phyloP scores from a whole-genome alignment of 2,888 invertebrate species.

The Drosophila fungiperda region DNA sequence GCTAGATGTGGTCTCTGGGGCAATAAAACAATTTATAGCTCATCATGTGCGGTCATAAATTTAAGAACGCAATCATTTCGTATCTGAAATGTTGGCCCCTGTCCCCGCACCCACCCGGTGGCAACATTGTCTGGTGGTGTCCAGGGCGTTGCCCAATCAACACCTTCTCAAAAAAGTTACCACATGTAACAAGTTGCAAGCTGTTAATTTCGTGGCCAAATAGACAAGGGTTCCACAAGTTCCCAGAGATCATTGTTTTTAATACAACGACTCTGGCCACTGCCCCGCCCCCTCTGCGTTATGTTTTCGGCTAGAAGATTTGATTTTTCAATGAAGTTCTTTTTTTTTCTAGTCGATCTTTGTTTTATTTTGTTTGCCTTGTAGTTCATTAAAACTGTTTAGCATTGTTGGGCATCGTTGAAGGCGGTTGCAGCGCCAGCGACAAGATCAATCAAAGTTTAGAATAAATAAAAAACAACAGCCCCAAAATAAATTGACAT shows the following conservation, averaged over 20 bases:
- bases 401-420: constrained; percentile 65
- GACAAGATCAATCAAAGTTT: constrained; percentile 34
- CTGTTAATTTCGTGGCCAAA: constrained; percentile 74
- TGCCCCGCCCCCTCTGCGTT: background rate
- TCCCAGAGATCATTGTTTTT: constrained; percentile 56
- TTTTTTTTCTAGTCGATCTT: no score
- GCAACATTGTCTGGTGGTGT: constrained; percentile 41
- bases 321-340: constrained; percentile 12
- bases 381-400: constrained; percentile 76
- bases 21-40: constrained; percentile 81
- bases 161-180: constrained; percentile 58
- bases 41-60: constrained; percentile 80
- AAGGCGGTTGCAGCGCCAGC: constrained; percentile 40
- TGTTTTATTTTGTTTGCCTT: constrained; percentile 47
- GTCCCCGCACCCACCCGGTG: background rate
- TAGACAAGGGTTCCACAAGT: constrained; percentile 32
- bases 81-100: constrained; percentile 5
- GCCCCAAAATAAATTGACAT: background rate
- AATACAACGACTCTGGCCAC: constrained; percentile 4
- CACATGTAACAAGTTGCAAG: constrained; percentile 68
- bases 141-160: constrained; percentile 81
- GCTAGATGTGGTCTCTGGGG: constrained; percentile 36
- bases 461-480: background rate
- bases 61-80: constrained; percentile 71
- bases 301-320: constrained; percentile 1